Percentiles rank a stretch among this genome's conserved stretches.
These are phyloP conservation scores for Myopa testacea DNA, from an alignment of 2,888 invertebrate genomes.

Conservation along the genomic window DNA sequence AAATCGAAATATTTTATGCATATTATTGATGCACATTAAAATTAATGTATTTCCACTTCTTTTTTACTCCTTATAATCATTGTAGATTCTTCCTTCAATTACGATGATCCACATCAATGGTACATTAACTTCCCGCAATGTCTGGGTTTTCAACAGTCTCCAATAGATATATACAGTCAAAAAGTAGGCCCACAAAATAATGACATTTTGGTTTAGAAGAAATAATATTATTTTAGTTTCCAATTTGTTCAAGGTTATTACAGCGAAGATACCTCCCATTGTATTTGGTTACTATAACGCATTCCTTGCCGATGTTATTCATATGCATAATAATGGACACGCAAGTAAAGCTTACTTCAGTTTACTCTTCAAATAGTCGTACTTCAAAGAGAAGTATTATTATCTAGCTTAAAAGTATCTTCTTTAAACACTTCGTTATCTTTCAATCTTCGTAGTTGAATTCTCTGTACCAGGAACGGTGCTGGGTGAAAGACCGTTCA, in stretches of 20 bases:
- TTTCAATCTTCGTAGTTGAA: conserved; percentile 51
- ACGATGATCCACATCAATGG: conserved; percentile 69
- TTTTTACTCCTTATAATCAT: not conserved
- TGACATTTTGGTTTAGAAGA: not conserved
- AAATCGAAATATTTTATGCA: too few relatives aligned
- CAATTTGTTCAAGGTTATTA: conserved; percentile 45
- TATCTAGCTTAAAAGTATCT: not conserved
- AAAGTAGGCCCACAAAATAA: conserved; percentile 51
- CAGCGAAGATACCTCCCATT: conserved; percentile 70
- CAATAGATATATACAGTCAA: conserved; percentile 54
- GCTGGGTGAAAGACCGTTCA: conserved; percentile 53
- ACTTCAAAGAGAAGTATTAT: not conserved
- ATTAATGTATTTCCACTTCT: too few relatives aligned
- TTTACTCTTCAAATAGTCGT: not conserved
- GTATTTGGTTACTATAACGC: conserved; percentile 77
- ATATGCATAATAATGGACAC: conserved; percentile 77
- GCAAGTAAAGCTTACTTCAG: conserved; percentile 63
- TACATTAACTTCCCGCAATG: conserved; percentile 72
- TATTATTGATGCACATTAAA: too few relatives aligned
- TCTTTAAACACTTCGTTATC: not conserved
- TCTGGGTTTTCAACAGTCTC: conserved; percentile 76
- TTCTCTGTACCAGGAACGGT: conserved; percentile 55
- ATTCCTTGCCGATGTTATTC: conserved; percentile 72
- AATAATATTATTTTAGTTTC: not conserved
- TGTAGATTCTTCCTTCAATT: conserved; percentile 51